A percentile compares a stretch with the other conserved stretches of the same genome.
Evolutionary conservation across 2,888 invertebrate species (phyloP).

Genomic region (Molanna angustata): DNA sequence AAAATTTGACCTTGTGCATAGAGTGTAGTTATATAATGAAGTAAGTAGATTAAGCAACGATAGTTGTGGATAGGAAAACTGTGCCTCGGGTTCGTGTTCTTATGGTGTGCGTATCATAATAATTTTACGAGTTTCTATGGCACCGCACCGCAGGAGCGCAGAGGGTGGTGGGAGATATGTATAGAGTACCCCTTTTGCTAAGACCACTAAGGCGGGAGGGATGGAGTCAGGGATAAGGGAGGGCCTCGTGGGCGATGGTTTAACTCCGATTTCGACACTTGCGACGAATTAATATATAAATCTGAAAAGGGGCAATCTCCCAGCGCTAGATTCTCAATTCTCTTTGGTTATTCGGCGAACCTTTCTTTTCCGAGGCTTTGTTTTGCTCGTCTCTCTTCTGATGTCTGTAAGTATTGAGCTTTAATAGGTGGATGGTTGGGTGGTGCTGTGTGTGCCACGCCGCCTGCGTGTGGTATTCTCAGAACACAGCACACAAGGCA

Average conservation of each 20-base stretch:
- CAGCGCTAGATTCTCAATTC: no score
- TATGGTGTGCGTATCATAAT: constrained; percentile 20
- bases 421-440: no score
- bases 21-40: no score
- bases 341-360: no score
- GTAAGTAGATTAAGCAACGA: no score
- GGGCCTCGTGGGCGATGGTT: constrained; percentile 4
- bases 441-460: no score
- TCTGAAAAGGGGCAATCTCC: background rate
- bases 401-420: no score
- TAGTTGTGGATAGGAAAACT: constrained; percentile 1
- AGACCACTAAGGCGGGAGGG: constrained; percentile 1
- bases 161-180: constrained; percentile 9
- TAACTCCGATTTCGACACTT: constrained; percentile 5
- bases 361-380: no score
- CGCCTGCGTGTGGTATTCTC: no score
- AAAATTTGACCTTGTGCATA: no score
- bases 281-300: constrained; percentile 1
- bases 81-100: background rate
- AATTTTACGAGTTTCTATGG: constrained; percentile 27
- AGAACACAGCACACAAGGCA: no score
- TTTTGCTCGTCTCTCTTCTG: no score
- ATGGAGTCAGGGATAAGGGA: background rate
- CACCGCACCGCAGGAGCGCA: constrained; percentile 15
- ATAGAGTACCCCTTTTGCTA: constrained; percentile 6